Evolutionary conservation across 2,888 invertebrate genomes (phyloP), one percentile per base, ranked within the genome.

Genomic region (Nemoura dubitans): DNA sequence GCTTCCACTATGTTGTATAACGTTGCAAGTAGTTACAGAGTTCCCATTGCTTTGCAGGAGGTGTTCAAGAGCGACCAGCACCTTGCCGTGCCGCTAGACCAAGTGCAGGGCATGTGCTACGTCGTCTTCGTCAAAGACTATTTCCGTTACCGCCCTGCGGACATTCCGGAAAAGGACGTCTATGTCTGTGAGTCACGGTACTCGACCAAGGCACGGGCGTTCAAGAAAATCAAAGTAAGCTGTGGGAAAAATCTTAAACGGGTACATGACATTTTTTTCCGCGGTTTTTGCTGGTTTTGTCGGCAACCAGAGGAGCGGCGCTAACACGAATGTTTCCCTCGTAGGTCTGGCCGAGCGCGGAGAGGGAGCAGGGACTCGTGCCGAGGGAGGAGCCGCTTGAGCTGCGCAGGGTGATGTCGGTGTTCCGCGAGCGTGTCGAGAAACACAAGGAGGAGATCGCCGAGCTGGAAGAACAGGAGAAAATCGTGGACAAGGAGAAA

Each of bases 111-210:
- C 2, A 95, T 96, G 89, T 99, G 99, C 91, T 96, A 95, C 90
- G 98, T 99, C 25, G 95, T 99, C 94, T 97, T 96, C 90, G 97
- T 98, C 42, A 97, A 97, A 91, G 98, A 99, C 91, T 99, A 98
- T 92, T 97, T 98, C 91, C 96, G 97, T 90, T 95, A 94, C 91
- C 94, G 94, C 89, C 98, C 99, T 0, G 96, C 97, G 93, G 95
- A 96, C 27, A 96, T 97, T 90, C 94, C 95, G 0, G 98, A 98
- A 88, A 97, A 97, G 90, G 98, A 99, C 92, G 96, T 99, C 0
- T 99, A 96, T 90, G 98, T 99, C 0, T 99, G 99, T 91, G 99
- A 99, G 92, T 98, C 97, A 26, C 94, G 98, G 5, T 99, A 99
- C 92, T 96, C 96, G 89, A 95, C 97, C 0, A 95, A 95, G 89